phyloP scores from a whole-genome alignment of 2,888 invertebrate species.

The Monopis laevigella region DNA sequence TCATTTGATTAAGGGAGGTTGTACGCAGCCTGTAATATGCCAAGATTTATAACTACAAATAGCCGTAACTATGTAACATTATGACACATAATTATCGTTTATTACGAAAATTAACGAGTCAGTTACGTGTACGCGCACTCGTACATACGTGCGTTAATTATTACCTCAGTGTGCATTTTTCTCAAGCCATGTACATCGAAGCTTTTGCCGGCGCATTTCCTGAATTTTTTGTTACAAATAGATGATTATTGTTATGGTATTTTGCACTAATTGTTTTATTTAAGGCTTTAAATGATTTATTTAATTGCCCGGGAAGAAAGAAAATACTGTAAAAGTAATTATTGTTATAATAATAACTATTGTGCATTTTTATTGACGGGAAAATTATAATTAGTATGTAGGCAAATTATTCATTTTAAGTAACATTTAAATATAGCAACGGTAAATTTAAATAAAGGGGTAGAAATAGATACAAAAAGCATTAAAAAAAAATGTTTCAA shows the following conservation, averaged over 20 bases:
- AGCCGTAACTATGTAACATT: not conserved
- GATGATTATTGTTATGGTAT: no score
- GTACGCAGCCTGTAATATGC: not conserved
- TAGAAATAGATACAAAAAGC: no score
- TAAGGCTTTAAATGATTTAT: no score
- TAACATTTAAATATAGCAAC: not conserved
- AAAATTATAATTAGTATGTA: not conserved
- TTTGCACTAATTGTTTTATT: no score
- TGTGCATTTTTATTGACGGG: not conserved
- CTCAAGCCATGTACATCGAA: conserved; percentile 1
- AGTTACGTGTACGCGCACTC: not conserved
- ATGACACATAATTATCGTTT: conserved; percentile 7
- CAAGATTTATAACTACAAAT: not conserved
- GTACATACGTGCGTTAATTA: conserved; percentile 5
- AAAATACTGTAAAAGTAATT: no score
- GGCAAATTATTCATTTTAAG: not conserved
- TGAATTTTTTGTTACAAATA: not conserved
- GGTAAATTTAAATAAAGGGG: no score
- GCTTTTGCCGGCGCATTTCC: conserved; percentile 2
- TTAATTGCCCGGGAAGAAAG: no score
- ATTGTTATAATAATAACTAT: conserved; percentile 2
- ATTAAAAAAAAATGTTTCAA: no score
- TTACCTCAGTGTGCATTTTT: conserved; percentile 5
- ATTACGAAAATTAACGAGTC: conserved; percentile 10
- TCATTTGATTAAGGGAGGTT: not conserved